Conservation (phyloP, 2,888 invertebrate genomes). For the Neoscelio sp. region DNA sequence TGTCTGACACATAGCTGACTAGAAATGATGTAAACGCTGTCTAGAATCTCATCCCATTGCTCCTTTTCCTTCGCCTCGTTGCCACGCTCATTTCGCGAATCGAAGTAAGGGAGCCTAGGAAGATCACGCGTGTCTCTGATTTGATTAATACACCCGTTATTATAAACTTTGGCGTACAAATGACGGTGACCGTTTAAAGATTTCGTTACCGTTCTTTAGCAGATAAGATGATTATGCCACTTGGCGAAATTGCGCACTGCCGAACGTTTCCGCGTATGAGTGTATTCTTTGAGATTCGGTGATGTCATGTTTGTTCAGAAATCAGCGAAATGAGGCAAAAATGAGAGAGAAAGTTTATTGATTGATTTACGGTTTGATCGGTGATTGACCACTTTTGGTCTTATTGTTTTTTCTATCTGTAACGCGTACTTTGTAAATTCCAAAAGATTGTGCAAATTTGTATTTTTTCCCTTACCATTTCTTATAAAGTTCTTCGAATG, state of each 20-base stretch:
- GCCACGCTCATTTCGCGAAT: slow-evolving; percentile 6
- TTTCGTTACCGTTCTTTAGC: slow-evolving; percentile 30
- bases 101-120: background rate
- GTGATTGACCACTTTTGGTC: background rate
- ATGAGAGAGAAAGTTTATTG: slow-evolving; percentile 39
- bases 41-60: slow-evolving; percentile 59
- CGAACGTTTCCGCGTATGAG: slow-evolving; percentile 21
- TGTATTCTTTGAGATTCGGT: slow-evolving; percentile 7
- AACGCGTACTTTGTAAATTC: too few relatives aligned
- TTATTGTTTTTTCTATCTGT: too few relatives aligned
- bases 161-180: slow-evolving; percentile 9
- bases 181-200: background rate
- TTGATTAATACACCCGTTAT: slow-evolving; percentile 33
- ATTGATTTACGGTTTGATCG: slow-evolving; percentile 8
- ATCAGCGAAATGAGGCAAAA: slow-evolving; percentile 16
- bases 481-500: too few relatives aligned
- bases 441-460: too few relatives aligned
- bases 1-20: slow-evolving; percentile 68
- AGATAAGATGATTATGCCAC: slow-evolving; percentile 22
- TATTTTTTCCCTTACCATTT: too few relatives aligned
- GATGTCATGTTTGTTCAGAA: slow-evolving; percentile 15
- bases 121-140: slow-evolving; percentile 36
- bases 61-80: slow-evolving; percentile 45
- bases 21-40: slow-evolving; percentile 74
- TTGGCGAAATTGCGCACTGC: slow-evolving; percentile 15